These are phyloP conservation scores for Amphiprion clarkii DNA, from an alignment of 2,797 vertebrate species.

Conservation along the genomic window DNA sequence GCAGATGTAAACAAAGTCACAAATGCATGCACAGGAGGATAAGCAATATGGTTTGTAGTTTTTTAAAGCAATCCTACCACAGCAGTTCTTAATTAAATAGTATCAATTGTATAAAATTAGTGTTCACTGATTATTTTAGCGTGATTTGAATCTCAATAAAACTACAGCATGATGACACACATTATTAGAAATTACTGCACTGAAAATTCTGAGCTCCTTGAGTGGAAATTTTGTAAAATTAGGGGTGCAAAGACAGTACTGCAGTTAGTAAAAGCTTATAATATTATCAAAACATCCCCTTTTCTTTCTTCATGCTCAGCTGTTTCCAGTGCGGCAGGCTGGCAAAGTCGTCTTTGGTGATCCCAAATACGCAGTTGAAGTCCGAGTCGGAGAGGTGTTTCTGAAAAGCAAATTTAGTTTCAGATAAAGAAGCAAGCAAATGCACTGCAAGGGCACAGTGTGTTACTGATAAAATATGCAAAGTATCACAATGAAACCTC, in stretches of 20 bases:
- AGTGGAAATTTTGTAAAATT: background rate
- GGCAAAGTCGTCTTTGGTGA: slow-evolving; percentile 85
- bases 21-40: background rate
- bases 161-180: background rate
- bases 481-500: background rate
- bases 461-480: too few relatives aligned
- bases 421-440: too few relatives aligned
- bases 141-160: background rate
- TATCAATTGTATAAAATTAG: too few relatives aligned
- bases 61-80: too few relatives aligned
- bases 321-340: slow-evolving; percentile 90
- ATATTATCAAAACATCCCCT: slow-evolving; percentile 86
- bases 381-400: slow-evolving; percentile 88
- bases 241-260: background rate
- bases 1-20: background rate
- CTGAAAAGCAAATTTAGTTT: slow-evolving; percentile 69
- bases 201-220: background rate
- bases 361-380: slow-evolving; percentile 85
- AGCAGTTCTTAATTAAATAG: too few relatives aligned
- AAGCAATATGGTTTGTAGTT: background rate
- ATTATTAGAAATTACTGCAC: background rate
- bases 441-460: too few relatives aligned
- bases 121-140: too few relatives aligned
- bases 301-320: slow-evolving; percentile 88
- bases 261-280: background rate